phyloP scores from a whole-genome alignment of 2,797 vertebrate genomes.

The Anas flavirostris region DNA sequence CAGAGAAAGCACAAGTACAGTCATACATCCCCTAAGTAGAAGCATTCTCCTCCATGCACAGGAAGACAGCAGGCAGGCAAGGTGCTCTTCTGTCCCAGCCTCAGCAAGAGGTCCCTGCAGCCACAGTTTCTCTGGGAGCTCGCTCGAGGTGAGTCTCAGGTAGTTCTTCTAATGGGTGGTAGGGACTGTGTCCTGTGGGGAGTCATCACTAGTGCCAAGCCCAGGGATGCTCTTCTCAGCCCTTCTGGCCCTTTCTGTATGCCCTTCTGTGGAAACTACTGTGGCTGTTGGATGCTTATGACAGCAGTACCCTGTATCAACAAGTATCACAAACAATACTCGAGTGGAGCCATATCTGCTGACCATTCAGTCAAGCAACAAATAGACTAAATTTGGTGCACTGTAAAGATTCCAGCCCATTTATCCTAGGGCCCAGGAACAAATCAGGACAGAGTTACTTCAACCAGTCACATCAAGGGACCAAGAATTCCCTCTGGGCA shows the following conservation, averaged over 20 bases:
- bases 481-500: not conserved
- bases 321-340: not conserved
- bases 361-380: not conserved
- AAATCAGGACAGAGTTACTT: not conserved
- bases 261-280: not conserved
- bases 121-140: not conserved
- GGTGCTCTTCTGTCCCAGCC: rapidly evolving
- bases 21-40: not conserved
- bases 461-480: not conserved
- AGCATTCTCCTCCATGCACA: not conserved
- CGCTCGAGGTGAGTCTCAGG: rapidly evolving
- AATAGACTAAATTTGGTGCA: not conserved
- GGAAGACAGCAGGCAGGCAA: not conserved
- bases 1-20: not conserved
- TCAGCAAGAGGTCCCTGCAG: not conserved
- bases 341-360: not conserved
- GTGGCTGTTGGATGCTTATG: not conserved
- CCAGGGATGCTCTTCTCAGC: rapidly evolving
- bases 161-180: not conserved
- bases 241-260: not conserved
- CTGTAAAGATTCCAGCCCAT: not conserved
- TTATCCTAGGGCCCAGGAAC: not conserved
- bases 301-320: not conserved
- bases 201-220: not conserved
- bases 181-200: too few species aligned